These are phyloP conservation scores for Charaxes varanes DNA, from an alignment of 1,140 invertebrate genomes.

Conservation along the genomic window DNA sequence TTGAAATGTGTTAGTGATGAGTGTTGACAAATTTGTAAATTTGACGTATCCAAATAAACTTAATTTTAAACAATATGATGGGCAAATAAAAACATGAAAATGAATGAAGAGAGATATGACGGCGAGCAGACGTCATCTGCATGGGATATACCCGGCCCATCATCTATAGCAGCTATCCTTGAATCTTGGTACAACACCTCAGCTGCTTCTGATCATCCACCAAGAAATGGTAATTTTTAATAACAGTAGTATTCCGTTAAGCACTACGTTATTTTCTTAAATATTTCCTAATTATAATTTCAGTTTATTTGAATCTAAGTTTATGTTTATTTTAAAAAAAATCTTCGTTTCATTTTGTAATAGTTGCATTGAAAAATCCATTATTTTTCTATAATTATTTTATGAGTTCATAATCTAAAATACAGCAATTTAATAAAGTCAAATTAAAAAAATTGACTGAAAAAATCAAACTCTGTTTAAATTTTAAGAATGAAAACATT, in stretches of 20 bases:
- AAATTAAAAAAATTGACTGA: too few species aligned
- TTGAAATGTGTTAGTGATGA: too few species aligned
- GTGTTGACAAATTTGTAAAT: slow-evolving; percentile 3
- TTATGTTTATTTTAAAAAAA: slow-evolving; percentile 4
- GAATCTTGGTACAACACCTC: slow-evolving; percentile 61
- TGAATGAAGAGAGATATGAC: slow-evolving; percentile 61
- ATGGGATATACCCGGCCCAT: slow-evolving; percentile 64
- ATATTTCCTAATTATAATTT: neutral
- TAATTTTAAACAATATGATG: slow-evolving; percentile 13
- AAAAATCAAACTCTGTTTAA: too few species aligned
- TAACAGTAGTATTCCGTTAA: neutral
- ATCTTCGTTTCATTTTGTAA: too few species aligned
- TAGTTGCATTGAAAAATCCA: too few species aligned
- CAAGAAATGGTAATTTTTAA: slow-evolving; percentile 45
- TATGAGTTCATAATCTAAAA: too few species aligned
- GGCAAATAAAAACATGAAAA: slow-evolving; percentile 24
- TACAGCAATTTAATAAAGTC: too few species aligned
- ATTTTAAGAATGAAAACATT: too few species aligned
- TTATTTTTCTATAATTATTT: too few species aligned
- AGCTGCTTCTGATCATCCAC: slow-evolving; percentile 47
- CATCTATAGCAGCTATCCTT: slow-evolving; percentile 63
- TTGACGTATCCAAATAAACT: slow-evolving; percentile 1
- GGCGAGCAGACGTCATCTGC: slow-evolving; percentile 50
- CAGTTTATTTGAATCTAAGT: slow-evolving; percentile 1
- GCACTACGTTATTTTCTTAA: neutral